Conservation (phyloP, 2,113 vertebrate species). For the Nannobrachium achirus region DNA sequence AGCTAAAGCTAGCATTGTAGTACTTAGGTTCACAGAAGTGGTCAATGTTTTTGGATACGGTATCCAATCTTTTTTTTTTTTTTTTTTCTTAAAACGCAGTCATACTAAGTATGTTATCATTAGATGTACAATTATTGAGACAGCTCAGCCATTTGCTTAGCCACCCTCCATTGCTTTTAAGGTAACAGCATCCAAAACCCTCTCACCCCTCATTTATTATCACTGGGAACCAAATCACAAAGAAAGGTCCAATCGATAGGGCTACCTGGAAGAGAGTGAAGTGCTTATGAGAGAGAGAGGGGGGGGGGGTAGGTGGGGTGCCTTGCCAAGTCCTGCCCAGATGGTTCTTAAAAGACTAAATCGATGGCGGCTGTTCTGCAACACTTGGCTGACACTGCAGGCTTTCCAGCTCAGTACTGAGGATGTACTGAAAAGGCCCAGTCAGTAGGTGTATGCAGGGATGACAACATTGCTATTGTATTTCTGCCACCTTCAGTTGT, state of each 20-base stretch:
- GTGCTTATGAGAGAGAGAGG: constrained; percentile 55
- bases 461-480: constrained; percentile 73
- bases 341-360: constrained; percentile 51
- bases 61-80: constrained; percentile 6
- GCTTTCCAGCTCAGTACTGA: constrained; percentile 59
- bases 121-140: constrained; percentile 31
- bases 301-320: constrained; percentile 17
- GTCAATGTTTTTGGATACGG: constrained; percentile 1
- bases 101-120: constrained; percentile 13
- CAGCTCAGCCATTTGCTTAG: constrained; percentile 27
- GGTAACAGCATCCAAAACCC: constrained; percentile 34
- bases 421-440: constrained; percentile 49
- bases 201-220: constrained; percentile 63
- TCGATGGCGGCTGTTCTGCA: constrained; percentile 61
- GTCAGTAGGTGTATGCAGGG: constrained; percentile 47
- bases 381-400: constrained; percentile 62
- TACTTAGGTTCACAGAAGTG: not conserved
- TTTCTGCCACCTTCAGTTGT: constrained; percentile 65
- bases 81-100: constrained; percentile 13
- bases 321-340: constrained; percentile 19
- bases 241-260: constrained; percentile 66
- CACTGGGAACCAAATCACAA: constrained; percentile 66
- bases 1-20: not conserved
- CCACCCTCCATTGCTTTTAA: constrained; percentile 51
- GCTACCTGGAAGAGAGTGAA: constrained; percentile 58